These are phyloP conservation scores for Leptopilina clavipes DNA, from an alignment of 1,140 invertebrate genomes.

Conservation along the genomic window DNA sequence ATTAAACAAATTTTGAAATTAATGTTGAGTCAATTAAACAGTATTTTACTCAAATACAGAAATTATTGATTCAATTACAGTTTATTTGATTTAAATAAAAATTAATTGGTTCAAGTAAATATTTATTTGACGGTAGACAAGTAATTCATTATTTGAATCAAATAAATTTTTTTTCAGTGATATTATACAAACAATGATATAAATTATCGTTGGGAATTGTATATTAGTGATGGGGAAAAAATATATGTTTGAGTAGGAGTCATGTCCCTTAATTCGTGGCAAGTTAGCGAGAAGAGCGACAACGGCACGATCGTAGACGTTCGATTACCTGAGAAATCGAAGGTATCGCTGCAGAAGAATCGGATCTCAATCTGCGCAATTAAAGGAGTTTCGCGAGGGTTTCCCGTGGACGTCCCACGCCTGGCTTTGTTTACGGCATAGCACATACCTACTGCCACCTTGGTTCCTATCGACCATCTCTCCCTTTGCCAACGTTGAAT, in stretches of 20 bases:
- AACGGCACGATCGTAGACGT: slow-evolving; percentile 24
- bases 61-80: too few relatives aligned
- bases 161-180: background rate
- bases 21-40: too few relatives aligned
- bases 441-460: slow-evolving; percentile 57
- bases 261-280: slow-evolving; percentile 28
- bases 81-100: too few relatives aligned
- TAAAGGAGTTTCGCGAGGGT: slow-evolving; percentile 60
- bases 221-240: too few relatives aligned
- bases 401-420: slow-evolving; percentile 61
- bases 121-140: too few relatives aligned
- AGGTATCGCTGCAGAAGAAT: slow-evolving; percentile 51
- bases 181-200: background rate
- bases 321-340: slow-evolving; percentile 56
- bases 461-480: slow-evolving; percentile 61
- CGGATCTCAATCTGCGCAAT: slow-evolving; percentile 62
- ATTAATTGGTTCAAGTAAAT: too few relatives aligned
- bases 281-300: slow-evolving; percentile 28
- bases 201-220: too few relatives aligned
- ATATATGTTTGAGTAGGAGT: slow-evolving; percentile 4
- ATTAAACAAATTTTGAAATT: too few relatives aligned
- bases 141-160: too few relatives aligned
- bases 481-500: slow-evolving; percentile 8
- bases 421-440: slow-evolving; percentile 63
- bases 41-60: too few relatives aligned